Evolutionary conservation across 2,113 vertebrate species (phyloP).

Genomic region (Phainopepla nitens): DNA sequence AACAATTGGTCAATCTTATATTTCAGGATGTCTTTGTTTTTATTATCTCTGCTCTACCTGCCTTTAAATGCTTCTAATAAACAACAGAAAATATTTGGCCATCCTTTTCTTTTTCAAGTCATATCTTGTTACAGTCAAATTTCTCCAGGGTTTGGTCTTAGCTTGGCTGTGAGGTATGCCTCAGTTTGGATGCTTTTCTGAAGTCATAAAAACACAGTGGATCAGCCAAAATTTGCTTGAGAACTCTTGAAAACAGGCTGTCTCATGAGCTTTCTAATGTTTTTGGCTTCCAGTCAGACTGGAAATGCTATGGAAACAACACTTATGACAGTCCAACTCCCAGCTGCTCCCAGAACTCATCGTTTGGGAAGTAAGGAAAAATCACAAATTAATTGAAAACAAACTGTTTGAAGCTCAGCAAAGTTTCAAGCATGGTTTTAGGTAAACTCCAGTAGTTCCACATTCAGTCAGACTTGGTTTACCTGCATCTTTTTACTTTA

Average conservation of each 20-base stretch:
- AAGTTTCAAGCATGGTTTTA: background rate
- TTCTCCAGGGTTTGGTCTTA: background rate
- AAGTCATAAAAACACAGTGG: conserved; percentile 3
- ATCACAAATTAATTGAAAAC: background rate
- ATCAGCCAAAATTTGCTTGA: conserved; percentile 27
- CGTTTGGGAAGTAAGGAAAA: background rate
- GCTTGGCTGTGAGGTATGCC: background rate
- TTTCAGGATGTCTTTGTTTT: background rate
- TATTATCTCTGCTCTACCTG: background rate
- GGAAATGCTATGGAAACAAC: conserved; percentile 58
- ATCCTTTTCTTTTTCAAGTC: background rate
- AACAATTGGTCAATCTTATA: background rate
- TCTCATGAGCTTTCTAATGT: conserved; percentile 33
- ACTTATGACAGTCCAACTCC: background rate
- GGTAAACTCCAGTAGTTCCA: background rate
- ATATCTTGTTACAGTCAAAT: background rate
- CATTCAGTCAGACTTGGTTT: background rate
- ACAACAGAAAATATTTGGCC: background rate
- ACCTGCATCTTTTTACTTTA: background rate
- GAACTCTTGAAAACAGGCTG: conserved; percentile 31
- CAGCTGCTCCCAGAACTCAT: background rate
- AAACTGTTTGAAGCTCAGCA: background rate
- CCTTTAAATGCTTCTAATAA: background rate
- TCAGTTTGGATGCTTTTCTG: conserved; percentile 4
- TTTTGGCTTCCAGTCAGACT: conserved; percentile 47